Conservation (phyloP, 1,140 invertebrate genomes). For the Drosophila melanogaster region Release_6_plus_ISO1_MT NT_033777.3:13487001-13487500, state of each 20-base stretch:
- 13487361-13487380: conserved; percentile 80
- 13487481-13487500: conserved; percentile 2
- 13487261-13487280: background rate
- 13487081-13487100: conserved; percentile 39
- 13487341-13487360: conserved; percentile 73
- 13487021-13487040: background rate
- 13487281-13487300: conserved; percentile 35
- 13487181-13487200: conserved; percentile 83
- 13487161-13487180: conserved; percentile 83
- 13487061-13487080: conserved; percentile 17
- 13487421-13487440: conserved; percentile 54
- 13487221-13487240: conserved; percentile 42
- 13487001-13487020: conserved; percentile 45
- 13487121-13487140: conserved; percentile 60
- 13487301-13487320: conserved; percentile 53
- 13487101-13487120: conserved; percentile 20
- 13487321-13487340: conserved; percentile 74
- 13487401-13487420: conserved; percentile 83
- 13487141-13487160: conserved; percentile 75
- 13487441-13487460: conserved; percentile 28
- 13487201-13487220: conserved; percentile 74
- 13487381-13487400: conserved; percentile 83
- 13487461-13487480: conserved; percentile 8
- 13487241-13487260: background rate
- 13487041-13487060: background rate